phyloP scores from a whole-genome alignment of 2,888 invertebrate genomes.

The Tolmerus cingulatus region DNA sequence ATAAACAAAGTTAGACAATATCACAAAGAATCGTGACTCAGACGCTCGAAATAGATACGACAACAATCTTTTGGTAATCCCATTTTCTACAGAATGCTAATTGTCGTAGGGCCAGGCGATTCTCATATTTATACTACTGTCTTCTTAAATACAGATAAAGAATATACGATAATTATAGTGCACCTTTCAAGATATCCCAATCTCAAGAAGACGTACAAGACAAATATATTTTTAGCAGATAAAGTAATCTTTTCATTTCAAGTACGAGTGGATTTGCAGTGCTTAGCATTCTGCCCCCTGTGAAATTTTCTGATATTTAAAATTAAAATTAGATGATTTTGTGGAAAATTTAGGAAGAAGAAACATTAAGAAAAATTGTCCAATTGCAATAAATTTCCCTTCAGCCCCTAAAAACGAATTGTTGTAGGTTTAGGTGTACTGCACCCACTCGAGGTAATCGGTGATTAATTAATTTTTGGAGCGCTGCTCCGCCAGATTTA shows the following conservation, averaged over 20 bases:
- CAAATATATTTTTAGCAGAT: not conserved
- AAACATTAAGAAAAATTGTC: not conserved
- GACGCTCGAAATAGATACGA: not conserved
- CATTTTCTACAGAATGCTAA: not conserved
- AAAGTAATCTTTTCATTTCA: not conserved
- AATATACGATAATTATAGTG: not conserved
- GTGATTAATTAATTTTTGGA: not conserved
- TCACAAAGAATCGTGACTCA: not conserved
- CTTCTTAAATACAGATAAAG: not conserved
- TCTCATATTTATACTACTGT: not conserved
- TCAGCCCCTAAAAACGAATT: not conserved
- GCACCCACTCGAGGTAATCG: not conserved
- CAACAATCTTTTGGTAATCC: not conserved
- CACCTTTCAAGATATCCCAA: not conserved
- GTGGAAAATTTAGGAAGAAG: not conserved
- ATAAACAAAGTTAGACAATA: not conserved
- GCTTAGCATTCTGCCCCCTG: not conserved
- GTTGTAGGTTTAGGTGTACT: not conserved
- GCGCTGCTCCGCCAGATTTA: not conserved
- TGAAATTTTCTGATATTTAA: not conserved
- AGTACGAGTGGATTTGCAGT: not conserved
- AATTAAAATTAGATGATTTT: not conserved
- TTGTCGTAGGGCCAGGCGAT: not conserved
- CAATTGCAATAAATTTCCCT: not conserved
- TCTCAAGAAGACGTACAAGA: not conserved